Evolutionary conservation across 2,888 invertebrate species (phyloP).

Genomic region (Epinotia brunnichana): DNA sequence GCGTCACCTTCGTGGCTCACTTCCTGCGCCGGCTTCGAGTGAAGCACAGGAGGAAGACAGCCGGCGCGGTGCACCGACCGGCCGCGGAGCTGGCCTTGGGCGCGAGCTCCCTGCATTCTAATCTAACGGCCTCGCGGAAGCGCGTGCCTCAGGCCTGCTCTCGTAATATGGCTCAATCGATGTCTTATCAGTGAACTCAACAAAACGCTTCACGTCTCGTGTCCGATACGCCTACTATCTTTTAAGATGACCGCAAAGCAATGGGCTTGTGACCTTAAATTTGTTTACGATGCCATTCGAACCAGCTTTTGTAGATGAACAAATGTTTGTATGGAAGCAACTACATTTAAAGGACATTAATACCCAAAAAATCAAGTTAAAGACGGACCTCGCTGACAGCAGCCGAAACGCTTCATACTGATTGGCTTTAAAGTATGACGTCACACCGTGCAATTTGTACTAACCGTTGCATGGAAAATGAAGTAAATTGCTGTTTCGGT

Average conservation of each 20-base stretch:
- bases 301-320: too few species aligned
- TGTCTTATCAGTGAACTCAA: slow-evolving; percentile 65
- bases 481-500: too few species aligned
- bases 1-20: slow-evolving; percentile 75
- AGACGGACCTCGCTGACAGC: too few species aligned
- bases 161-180: slow-evolving; percentile 66
- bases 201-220: slow-evolving; percentile 53
- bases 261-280: too few species aligned
- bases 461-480: too few species aligned
- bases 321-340: too few species aligned
- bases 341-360: too few species aligned
- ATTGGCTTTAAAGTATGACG: too few species aligned
- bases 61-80: slow-evolving; percentile 78
- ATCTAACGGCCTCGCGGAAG: slow-evolving; percentile 82
- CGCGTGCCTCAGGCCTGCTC: slow-evolving; percentile 73
- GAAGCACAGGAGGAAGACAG: slow-evolving; percentile 73
- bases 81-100: slow-evolving; percentile 76
- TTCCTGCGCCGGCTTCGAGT: slow-evolving; percentile 75
- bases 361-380: too few species aligned
- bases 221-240: slow-evolving; percentile 32
- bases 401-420: too few species aligned
- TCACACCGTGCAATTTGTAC: too few species aligned
- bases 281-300: too few species aligned
- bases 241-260: slow-evolving; percentile 31
- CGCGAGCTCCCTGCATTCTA: slow-evolving; percentile 82